Evolutionary conservation across 2,797 vertebrate species (phyloP).

Genomic region (Jordanella pulchra): DNA sequence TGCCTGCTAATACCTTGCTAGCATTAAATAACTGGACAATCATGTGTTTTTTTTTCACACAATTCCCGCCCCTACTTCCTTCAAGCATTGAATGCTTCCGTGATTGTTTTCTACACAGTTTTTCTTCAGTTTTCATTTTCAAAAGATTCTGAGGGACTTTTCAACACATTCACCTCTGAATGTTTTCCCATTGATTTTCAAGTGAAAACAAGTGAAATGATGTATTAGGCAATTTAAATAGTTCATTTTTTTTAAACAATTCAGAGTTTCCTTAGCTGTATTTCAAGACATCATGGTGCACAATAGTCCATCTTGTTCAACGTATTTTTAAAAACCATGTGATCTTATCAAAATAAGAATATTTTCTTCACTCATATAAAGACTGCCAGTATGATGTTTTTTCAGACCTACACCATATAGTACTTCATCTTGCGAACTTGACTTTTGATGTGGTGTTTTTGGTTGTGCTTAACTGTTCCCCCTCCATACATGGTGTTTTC

Average conservation of each 20-base stretch:
- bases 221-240: background rate
- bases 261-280: background rate
- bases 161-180: too few species aligned
- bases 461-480: background rate
- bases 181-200: background rate
- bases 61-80: too few species aligned
- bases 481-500: background rate
- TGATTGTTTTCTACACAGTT: too few species aligned
- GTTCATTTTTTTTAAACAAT: background rate
- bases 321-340: too few species aligned
- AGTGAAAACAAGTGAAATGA: background rate
- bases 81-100: too few species aligned
- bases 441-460: background rate
- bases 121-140: too few species aligned
- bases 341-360: background rate
- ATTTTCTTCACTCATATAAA: background rate
- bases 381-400: background rate
- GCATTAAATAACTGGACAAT: too few species aligned
- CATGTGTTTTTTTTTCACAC: too few species aligned
- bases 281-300: too few species aligned
- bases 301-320: too few species aligned
- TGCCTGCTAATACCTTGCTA: too few species aligned
- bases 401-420: background rate
- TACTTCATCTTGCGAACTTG: background rate
- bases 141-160: background rate